phyloP scores from a whole-genome alignment of 2,888 invertebrate genomes.

The Rhagium mordax region DNA sequence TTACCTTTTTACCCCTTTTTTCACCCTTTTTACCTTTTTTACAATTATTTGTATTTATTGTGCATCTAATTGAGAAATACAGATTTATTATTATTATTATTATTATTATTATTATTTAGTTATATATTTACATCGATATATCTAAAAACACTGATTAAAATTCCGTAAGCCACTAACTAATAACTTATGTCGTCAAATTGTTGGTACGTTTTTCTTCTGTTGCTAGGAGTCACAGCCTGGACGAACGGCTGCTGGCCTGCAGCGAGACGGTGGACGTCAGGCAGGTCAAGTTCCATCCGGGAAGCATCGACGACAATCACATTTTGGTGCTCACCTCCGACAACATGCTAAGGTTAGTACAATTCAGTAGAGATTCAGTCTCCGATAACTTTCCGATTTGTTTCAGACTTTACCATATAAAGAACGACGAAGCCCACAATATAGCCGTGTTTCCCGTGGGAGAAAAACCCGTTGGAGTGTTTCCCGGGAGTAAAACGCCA shows the following conservation, averaged over 20 bases:
- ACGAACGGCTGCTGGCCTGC: constrained; percentile 81
- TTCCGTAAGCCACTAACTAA: too few species aligned
- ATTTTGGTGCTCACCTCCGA: constrained; percentile 87
- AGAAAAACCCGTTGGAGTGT: constrained; percentile 62
- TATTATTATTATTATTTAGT: too few species aligned
- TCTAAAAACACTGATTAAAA: too few species aligned
- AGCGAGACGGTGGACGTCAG: constrained; percentile 80
- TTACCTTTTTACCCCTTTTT: too few species aligned
- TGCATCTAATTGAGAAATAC: too few species aligned
- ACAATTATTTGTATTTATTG: too few species aligned
- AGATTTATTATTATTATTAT: too few species aligned
- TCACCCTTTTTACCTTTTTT: too few species aligned
- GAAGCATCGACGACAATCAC: constrained; percentile 82
- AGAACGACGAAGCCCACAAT: constrained; percentile 56
- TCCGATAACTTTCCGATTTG: too few species aligned
- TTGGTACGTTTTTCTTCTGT: background rate
- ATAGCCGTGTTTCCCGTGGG: constrained; percentile 63
- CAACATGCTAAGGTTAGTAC: constrained; percentile 83
- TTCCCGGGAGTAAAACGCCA: constrained; percentile 65
- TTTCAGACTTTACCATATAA: constrained; percentile 65
- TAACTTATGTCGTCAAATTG: too few species aligned
- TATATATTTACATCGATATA: too few species aligned
- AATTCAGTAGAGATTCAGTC: too few species aligned
- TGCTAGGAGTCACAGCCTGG: constrained; percentile 79
- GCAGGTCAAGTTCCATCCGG: constrained; percentile 90